phyloP scores from a whole-genome alignment of 2,113 vertebrate species.

The Pangasianodon gigas region DNA sequence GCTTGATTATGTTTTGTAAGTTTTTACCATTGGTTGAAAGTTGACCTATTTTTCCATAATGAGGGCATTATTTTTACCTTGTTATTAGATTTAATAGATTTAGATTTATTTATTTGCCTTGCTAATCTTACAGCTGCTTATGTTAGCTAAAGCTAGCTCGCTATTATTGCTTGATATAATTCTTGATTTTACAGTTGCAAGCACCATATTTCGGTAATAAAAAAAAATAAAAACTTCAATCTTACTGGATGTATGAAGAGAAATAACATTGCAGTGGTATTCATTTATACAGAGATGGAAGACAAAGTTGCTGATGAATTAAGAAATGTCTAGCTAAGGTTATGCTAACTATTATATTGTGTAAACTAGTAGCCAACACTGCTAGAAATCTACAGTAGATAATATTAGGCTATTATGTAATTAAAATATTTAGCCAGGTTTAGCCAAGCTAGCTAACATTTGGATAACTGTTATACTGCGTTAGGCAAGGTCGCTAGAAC shows the following conservation, averaged over 20 bases:
- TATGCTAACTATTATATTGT: background rate
- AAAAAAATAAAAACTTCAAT: background rate
- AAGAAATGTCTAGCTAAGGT: background rate
- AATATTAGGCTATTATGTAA: background rate
- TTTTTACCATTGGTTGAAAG: background rate
- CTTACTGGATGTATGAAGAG: background rate
- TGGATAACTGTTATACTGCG: background rate
- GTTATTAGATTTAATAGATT: too few relatives aligned
- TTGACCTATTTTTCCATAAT: background rate
- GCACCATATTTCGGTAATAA: too few relatives aligned
- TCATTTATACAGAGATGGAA: too few relatives aligned
- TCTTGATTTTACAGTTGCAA: too few relatives aligned
- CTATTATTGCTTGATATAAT: too few relatives aligned
- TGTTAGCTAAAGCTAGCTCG: background rate
- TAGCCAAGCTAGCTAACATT: background rate
- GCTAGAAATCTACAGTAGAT: background rate
- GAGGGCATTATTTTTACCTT: background rate
- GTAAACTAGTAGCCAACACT: background rate
- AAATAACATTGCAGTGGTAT: background rate
- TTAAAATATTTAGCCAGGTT: background rate
- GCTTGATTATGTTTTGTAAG: background rate
- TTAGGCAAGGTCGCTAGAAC: background rate
- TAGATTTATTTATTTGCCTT: too few relatives aligned
- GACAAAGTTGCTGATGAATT: background rate
- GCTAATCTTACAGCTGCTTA: background rate